Conservation (phyloP, 2,113 vertebrate genomes). For the Pelmatolapia mariae region DNA sequence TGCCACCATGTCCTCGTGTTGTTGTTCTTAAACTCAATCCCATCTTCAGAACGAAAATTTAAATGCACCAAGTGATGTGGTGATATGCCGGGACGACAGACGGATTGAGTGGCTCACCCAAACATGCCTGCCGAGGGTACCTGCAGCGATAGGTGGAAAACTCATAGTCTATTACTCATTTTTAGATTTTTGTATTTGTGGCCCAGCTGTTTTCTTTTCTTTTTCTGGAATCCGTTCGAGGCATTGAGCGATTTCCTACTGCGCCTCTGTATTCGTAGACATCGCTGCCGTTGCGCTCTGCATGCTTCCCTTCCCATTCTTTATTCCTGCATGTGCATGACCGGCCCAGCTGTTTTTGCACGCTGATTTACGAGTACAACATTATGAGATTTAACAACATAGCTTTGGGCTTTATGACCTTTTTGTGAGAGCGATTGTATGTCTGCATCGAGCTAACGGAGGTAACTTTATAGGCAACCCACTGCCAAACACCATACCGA, state of each 20-base stretch:
- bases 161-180: neutral
- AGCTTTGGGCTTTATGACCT: slow-evolving; percentile 44
- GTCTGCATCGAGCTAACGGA: slow-evolving; percentile 20
- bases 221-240: neutral
- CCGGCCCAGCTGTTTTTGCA: slow-evolving; percentile 36
- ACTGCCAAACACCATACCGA: slow-evolving; percentile 29
- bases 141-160: neutral
- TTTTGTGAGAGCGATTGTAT: slow-evolving; percentile 31
- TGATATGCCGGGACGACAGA: neutral
- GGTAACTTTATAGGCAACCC: slow-evolving; percentile 28
- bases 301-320: neutral
- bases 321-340: neutral
- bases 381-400: slow-evolving; percentile 51
- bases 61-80: neutral
- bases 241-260: neutral
- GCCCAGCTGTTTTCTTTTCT: neutral
- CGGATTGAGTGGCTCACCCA: neutral
- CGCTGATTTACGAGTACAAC: slow-evolving; percentile 43
- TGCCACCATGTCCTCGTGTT: neutral
- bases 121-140: neutral
- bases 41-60: neutral
- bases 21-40: neutral
- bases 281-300: neutral
- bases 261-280: neutral
- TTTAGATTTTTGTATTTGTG: neutral